These are phyloP conservation scores for Cactoblastis cactorum DNA, from an alignment of 2,888 invertebrate genomes.

Conservation along the genomic window DNA sequence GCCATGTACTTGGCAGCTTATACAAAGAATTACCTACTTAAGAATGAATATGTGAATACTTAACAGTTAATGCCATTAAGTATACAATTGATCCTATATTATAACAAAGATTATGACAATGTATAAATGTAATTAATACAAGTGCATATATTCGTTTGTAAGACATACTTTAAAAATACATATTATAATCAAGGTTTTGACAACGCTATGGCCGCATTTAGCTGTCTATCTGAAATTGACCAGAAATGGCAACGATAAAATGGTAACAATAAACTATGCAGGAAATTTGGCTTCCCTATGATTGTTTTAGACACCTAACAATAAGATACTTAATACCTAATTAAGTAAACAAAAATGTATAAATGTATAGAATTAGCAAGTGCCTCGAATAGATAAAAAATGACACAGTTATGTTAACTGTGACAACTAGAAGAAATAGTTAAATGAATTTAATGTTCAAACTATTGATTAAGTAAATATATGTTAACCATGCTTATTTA, in stretches of 20 bases:
- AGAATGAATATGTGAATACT: no score
- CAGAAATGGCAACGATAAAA: not conserved
- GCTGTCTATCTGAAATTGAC: not conserved
- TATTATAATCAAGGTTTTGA: no score
- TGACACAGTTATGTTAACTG: constrained; percentile 65
- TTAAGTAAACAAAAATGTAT: no score
- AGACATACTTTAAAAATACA: no score
- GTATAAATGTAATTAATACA: not conserved
- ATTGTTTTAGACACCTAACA: not conserved
- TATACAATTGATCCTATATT: not conserved
- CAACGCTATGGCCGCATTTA: no score
- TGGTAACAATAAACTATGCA: not conserved
- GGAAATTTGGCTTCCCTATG: not conserved
- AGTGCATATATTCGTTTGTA: not conserved
- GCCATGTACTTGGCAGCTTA: not conserved
- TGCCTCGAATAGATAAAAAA: constrained; percentile 49
- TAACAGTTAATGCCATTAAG: not conserved
- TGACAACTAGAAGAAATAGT: constrained; percentile 22
- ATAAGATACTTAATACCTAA: not conserved
- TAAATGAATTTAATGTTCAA: not conserved
- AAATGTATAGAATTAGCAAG: constrained; percentile 19
- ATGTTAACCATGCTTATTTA: not conserved
- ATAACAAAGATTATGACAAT: not conserved
- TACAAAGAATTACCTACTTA: not conserved
- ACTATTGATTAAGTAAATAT: not conserved